phyloP scores from a whole-genome alignment of 2,113 vertebrate species.

The Eclectus roratus region DNA sequence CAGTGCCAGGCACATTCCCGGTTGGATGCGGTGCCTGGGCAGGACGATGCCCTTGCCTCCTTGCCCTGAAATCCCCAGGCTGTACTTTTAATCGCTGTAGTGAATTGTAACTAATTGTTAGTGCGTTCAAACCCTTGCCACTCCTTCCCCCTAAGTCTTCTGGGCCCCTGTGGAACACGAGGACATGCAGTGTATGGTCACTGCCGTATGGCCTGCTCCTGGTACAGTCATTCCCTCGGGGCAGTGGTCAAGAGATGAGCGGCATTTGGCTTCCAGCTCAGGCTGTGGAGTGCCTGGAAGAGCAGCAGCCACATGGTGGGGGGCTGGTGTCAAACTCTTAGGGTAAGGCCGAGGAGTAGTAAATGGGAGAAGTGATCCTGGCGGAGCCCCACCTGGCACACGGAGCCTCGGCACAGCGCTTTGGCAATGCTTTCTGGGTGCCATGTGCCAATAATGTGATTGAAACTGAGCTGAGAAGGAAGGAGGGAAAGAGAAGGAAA shows the following conservation, averaged over 20 bases:
- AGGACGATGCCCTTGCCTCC: slow-evolving; percentile 74
- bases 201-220: rapidly evolving
- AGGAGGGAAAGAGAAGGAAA: slow-evolving; percentile 44
- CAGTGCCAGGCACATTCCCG: not conserved
- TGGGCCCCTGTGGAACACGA: not conserved
- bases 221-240: not conserved
- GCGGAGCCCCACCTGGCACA: slow-evolving; percentile 1
- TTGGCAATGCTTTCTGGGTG: slow-evolving; percentile 3
- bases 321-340: not conserved
- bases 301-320: not conserved
- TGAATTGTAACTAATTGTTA: slow-evolving; percentile 61
- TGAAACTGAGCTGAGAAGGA: slow-evolving; percentile 46
- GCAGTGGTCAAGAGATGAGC: slow-evolving; percentile 21
- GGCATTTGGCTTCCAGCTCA: not conserved
- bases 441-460: slow-evolving; percentile 49
- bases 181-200: rapidly evolving
- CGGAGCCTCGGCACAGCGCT: not conserved
- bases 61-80: slow-evolving; percentile 66
- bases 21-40: not conserved
- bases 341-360: not conserved
- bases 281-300: not conserved
- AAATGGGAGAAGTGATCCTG: not conserved
- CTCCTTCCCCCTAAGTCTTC: slow-evolving; percentile 39
- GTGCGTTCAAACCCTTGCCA: slow-evolving; percentile 37
- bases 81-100: slow-evolving; percentile 29